Percentiles rank a stretch among this genome's conserved stretches.
These are phyloP conservation scores for Sebastes nivosus DNA, from an alignment of 2,797 vertebrate genomes.

Conservation along the genomic window DNA sequence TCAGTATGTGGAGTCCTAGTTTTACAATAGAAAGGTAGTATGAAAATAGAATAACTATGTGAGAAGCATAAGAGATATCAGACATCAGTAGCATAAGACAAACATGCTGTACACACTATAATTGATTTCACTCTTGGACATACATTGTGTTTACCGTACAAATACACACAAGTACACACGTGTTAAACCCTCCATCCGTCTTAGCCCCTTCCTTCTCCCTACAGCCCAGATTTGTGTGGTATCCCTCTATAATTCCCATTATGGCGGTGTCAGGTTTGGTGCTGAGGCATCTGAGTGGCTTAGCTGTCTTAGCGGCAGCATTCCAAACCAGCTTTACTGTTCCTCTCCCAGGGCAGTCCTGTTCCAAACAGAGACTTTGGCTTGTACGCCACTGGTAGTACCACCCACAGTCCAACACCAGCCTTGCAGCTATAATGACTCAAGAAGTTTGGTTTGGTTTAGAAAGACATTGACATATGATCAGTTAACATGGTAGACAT, in stretches of 20 bases:
- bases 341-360: slow-evolving; percentile 48
- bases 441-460: slow-evolving; percentile 7
- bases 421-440: slow-evolving; percentile 11
- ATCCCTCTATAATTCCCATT: slow-evolving; percentile 66
- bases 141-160: slow-evolving; percentile 9
- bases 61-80: not conserved
- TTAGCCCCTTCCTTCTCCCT: slow-evolving; percentile 19
- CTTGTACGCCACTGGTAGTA: slow-evolving; percentile 2
- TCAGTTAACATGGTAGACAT: not conserved
- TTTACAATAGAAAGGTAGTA: not conserved
- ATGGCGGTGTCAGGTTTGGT: slow-evolving; percentile 67
- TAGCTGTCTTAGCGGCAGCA: slow-evolving; percentile 68
- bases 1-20: not conserved
- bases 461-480: not conserved
- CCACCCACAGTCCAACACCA: slow-evolving; percentile 20
- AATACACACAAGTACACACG: not conserved
- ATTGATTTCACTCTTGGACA: not conserved
- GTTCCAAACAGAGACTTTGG: slow-evolving; percentile 54
- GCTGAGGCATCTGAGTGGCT: slow-evolving; percentile 70
- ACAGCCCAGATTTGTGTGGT: slow-evolving; percentile 64
- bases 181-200: slow-evolving; percentile 20
- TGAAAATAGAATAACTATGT: not conserved
- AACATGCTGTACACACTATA: not conserved
- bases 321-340: slow-evolving; percentile 69
- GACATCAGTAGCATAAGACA: not conserved